Conservation (phyloP, 1,140 invertebrate species). For the Melitaea cinxia region DNA sequence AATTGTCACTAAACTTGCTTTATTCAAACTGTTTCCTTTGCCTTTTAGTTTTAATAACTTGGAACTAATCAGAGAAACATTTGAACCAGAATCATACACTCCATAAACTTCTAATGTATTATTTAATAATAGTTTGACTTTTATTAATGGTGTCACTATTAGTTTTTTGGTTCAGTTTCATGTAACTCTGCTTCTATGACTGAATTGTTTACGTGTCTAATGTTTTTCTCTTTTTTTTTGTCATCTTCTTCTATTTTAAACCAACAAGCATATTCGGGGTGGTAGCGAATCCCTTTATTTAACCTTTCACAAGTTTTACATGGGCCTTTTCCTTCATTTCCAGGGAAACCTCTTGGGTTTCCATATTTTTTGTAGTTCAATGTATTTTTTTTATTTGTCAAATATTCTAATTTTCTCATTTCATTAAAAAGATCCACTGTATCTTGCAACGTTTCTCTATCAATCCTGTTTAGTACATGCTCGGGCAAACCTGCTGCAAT, state of each 20-base stretch:
- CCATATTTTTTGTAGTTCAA: background rate
- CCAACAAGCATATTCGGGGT: constrained; percentile 27
- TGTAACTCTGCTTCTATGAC: constrained; percentile 26
- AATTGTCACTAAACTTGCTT: constrained; percentile 33
- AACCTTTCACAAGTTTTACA: constrained; percentile 31
- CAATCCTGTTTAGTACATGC: constrained; percentile 26
- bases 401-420: constrained; percentile 28
- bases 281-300: constrained; percentile 34
- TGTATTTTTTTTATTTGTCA: constrained; percentile 21
- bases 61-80: constrained; percentile 37
- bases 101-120: constrained; percentile 23
- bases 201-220: constrained; percentile 38
- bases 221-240: constrained; percentile 4
- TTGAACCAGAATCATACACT: constrained; percentile 38
- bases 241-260: constrained; percentile 20
- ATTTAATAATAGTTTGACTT: constrained; percentile 32
- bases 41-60: constrained; percentile 35
- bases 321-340: background rate
- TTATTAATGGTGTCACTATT: constrained; percentile 34
- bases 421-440: constrained; percentile 32
- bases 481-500: constrained; percentile 25
- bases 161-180: constrained; percentile 29
- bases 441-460: constrained; percentile 31
- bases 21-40: constrained; percentile 17
- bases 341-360: background rate